Evolutionary conservation across 2,888 invertebrate species (phyloP).

Genomic region (Caenorhabditis sp.): DNA sequence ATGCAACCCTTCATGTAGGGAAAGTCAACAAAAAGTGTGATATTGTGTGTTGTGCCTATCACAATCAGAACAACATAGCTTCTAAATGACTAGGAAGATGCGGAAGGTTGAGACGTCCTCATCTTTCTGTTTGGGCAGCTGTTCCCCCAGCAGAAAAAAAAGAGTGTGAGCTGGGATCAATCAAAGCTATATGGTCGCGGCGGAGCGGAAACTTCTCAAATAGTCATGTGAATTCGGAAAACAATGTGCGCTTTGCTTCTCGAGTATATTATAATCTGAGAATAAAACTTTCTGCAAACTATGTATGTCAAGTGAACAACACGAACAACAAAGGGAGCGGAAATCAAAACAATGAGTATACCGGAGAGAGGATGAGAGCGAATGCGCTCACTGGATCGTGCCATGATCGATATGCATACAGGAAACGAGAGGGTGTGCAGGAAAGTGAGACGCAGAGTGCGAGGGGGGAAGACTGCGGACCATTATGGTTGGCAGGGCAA

Average conservation of each 20-base stretch:
- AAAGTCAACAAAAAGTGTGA: neutral
- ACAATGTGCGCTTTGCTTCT: neutral
- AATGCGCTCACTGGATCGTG: slow-evolving; percentile 1
- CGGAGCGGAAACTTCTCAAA: neutral
- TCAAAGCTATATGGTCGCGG: neutral
- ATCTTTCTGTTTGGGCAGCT: slow-evolving; percentile 23
- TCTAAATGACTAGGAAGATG: neutral
- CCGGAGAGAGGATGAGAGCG: neutral
- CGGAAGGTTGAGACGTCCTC: slow-evolving; percentile 9
- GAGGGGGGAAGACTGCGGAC: neutral
- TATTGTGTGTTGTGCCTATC: slow-evolving; percentile 5
- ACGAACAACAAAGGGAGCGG: neutral
- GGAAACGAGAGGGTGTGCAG: neutral
- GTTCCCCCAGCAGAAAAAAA: slow-evolving; percentile 16
- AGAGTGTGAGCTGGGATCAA: neutral
- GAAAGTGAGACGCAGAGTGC: neutral
- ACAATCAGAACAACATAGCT: too few species aligned
- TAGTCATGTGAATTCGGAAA: slow-evolving; percentile 6
- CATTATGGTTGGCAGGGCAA: too few species aligned
- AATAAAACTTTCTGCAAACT: slow-evolving; percentile 35
- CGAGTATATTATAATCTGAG: slow-evolving; percentile 3
- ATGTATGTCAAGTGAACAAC: slow-evolving; percentile 45
- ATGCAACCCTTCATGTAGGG: neutral
- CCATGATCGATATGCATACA: slow-evolving; percentile 16
- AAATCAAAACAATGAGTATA: slow-evolving; percentile 1